These are phyloP conservation scores for Epizoanthus stellaris DNA, from an alignment of 92 coral and sea anemone species.

Conservation along the genomic window DNA sequence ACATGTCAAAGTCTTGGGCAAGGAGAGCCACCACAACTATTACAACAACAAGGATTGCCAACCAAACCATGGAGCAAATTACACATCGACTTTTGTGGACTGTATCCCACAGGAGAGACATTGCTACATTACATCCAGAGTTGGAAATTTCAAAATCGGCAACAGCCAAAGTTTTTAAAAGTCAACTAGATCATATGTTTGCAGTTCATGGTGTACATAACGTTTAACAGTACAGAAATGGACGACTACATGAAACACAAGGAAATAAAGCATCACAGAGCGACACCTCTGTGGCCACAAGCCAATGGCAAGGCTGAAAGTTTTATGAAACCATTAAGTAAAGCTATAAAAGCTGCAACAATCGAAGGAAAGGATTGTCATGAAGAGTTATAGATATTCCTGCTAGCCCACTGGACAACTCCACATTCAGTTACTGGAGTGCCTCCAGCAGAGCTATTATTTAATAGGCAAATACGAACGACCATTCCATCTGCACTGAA, in stretches of 20 bases:
- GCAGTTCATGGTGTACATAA: conserved; percentile 22
- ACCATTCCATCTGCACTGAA: conserved; percentile 17
- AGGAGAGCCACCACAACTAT: neutral
- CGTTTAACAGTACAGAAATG: conserved; percentile 22
- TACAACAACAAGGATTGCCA: conserved; percentile 16
- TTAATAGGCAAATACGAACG: conserved; percentile 25
- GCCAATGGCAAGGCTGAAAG: conserved; percentile 36
- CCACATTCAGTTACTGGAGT: no score
- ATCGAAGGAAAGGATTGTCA: no score
- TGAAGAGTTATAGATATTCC: neutral
- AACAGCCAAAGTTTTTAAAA: neutral
- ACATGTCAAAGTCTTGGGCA: conserved; percentile 17
- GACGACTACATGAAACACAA: neutral
- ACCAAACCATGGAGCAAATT: conserved; percentile 16
- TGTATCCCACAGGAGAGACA: conserved; percentile 18
- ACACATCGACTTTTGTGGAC: conserved; percentile 22
- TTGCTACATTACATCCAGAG: conserved; percentile 19
- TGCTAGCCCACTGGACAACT: no score
- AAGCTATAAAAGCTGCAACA: no score
- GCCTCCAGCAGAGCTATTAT: neutral
- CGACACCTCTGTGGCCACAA: conserved; percentile 44
- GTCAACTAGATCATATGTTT: conserved; percentile 19
- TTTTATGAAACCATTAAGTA: conserved; percentile 32
- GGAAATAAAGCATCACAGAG: conserved; percentile 5
- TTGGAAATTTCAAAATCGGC: conserved; percentile 23